Evolutionary conservation across 2,113 vertebrate genomes (phyloP).

Genomic region (Sminthopsis crassicaudata): DNA sequence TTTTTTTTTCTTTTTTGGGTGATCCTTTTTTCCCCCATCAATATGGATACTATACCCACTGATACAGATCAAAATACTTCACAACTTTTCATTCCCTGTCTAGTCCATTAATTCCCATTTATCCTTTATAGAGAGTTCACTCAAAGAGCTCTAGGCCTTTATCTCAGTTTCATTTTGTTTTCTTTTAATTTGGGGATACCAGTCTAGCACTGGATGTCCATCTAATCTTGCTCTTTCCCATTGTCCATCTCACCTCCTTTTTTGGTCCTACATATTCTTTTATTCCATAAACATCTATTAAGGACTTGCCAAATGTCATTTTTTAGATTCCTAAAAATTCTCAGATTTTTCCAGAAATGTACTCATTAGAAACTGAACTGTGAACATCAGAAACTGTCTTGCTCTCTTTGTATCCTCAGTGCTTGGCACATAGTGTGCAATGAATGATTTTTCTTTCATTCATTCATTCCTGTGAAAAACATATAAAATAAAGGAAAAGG

Average conservation of each 20-base stretch:
- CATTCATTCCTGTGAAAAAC: background rate
- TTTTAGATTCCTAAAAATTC: background rate
- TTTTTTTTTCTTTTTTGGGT: background rate
- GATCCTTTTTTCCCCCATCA: background rate
- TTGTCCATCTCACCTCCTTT: background rate
- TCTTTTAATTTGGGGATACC: background rate
- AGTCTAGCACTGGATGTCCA: background rate
- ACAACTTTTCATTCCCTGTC: background rate
- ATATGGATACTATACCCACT: background rate
- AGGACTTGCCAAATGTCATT: background rate
- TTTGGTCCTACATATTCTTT: slow-evolving; percentile 9
- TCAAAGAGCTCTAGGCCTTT: background rate
- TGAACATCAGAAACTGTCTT: background rate
- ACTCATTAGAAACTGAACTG: background rate
- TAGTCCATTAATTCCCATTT: background rate
- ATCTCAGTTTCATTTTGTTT: background rate
- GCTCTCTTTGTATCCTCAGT: background rate
- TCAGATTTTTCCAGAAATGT: background rate
- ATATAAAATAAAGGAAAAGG: background rate
- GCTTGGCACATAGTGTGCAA: background rate
- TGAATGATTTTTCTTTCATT: background rate
- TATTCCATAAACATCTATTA: background rate
- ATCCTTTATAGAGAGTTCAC: background rate
- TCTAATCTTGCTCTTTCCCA: background rate
- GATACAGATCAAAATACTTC: background rate